A percentile compares a stretch with the other conserved stretches of the same genome.
Evolutionary conservation across 2,888 invertebrate genomes (phyloP).

Genomic region (Biston betularia): DNA sequence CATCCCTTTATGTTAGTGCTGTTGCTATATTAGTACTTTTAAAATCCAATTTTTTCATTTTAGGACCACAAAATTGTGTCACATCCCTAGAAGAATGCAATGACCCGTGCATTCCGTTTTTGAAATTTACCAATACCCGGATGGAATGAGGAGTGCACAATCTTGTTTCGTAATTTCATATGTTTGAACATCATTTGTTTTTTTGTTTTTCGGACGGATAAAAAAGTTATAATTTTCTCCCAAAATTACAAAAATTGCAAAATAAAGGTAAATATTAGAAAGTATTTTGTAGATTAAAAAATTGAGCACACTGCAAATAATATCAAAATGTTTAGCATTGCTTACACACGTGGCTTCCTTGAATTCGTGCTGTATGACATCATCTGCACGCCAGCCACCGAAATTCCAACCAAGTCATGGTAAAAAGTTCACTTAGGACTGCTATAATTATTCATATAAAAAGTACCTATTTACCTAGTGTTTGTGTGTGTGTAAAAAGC

Average conservation of each 20-base stretch:
- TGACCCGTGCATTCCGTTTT: conserved; percentile 82
- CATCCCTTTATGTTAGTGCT: conserved; percentile 77
- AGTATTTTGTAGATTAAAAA: conserved; percentile 38
- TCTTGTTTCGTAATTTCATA: conserved; percentile 85
- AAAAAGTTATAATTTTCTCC: conserved; percentile 82
- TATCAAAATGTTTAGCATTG: conserved; percentile 45
- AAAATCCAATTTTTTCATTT: conserved; percentile 75
- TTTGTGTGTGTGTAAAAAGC: conserved; percentile 62
- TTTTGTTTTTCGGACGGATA: conserved; percentile 86
- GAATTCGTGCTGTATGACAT: conserved; percentile 76
- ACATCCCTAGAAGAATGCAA: conserved; percentile 80
- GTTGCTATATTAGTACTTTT: conserved; percentile 65
- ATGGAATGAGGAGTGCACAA: conserved; percentile 85
- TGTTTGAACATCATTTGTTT: conserved; percentile 86
- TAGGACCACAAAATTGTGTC: conserved; percentile 72
- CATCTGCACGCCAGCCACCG: conserved; percentile 70
- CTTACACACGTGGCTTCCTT: conserved; percentile 77
- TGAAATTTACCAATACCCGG: conserved; percentile 81
- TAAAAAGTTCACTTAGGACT: conserved; percentile 32
- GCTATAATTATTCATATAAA: conserved; percentile 18
- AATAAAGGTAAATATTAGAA: conserved; percentile 82
- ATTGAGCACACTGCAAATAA: conserved; percentile 27
- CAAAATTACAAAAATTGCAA: conserved; percentile 86
- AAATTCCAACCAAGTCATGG: conserved; percentile 54
- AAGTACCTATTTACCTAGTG: conserved; percentile 56